Conservation (phyloP, 2,113 vertebrate species). For the Rana temporaria region DNA sequence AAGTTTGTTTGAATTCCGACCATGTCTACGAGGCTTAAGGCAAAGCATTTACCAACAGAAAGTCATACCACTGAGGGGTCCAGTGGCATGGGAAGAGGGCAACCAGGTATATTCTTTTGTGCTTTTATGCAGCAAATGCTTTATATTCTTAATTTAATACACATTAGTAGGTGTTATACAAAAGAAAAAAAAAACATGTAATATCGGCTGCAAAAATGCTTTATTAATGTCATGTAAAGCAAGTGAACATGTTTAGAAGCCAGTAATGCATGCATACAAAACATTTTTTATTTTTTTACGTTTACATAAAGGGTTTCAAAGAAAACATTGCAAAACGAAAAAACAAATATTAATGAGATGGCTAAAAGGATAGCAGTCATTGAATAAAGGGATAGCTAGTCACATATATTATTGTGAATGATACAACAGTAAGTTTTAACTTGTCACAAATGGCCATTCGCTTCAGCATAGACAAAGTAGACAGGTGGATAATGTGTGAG, state of each 20-base stretch:
- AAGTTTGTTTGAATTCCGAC: too few species aligned
- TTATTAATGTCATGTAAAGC: slow-evolving; percentile 20
- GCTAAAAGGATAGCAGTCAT: neutral
- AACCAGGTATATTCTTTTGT: neutral
- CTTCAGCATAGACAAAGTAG: neutral
- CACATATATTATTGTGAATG: neutral
- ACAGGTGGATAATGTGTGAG: neutral
- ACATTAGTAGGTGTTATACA: neutral
- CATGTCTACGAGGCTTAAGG: too few species aligned
- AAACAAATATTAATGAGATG: neutral
- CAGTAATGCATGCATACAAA: slow-evolving; percentile 1
- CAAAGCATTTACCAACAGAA: too few species aligned
- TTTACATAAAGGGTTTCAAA: neutral
- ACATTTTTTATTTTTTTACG: neutral
- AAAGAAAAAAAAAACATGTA: neutral
- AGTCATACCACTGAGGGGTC: too few species aligned
- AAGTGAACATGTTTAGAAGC: neutral
- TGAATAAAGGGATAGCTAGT: neutral
- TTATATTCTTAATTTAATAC: neutral
- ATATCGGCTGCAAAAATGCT: slow-evolving; percentile 4
- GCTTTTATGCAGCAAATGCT: neutral
- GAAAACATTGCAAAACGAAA: neutral
- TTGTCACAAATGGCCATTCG: neutral
- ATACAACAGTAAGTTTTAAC: neutral
- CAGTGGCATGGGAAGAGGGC: neutral